Evolutionary conservation across 2,888 invertebrate genomes (phyloP), one percentile per base, ranked within the genome.

Genomic region (Leucania comma): DNA sequence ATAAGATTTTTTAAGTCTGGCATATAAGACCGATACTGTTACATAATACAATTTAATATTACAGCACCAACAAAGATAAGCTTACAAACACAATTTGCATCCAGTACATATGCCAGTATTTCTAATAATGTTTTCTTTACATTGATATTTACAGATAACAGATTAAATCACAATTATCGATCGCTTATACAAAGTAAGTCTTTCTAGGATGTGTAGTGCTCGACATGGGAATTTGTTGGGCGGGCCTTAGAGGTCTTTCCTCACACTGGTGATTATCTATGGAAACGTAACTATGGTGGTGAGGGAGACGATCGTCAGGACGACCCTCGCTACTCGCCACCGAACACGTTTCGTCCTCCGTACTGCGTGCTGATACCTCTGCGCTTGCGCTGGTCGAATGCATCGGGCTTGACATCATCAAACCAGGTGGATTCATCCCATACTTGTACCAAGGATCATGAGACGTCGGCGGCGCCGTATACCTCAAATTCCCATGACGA

Each of bases 331-430:
- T 96, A 84, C 96, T 96, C 57, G 95, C 96, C 80, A 96, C 95
- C 8, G 97, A 97, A 80, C 97, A 97, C 71, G 97, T 97, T 92
- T 97, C 97, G 89, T 97, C 97, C 91, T 97, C 97, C 64, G 97
- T 97, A 75, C 97, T 96, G 72, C 96, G 93, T 26, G 96, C 97
- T 12, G 97, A 97, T 77, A 97, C 97, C 92, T 97, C 97, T 57
- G 97, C 97, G 82, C 96, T 96, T 53, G 95, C 96, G 77, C 96
- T 95, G 9, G 95, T 94, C 79, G 97, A 97, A 87, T 97, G 97
- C 92, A 97, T 96, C 53, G 97, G 97, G 82, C 97, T 97, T 60
- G 97, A 97, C 92, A 97, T 97, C 93, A 97, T 95, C 84, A 95
- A 88, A 76, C 95, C 95, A 59, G 96, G 95, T 26, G 95, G 95